These are phyloP conservation scores for Malacosoma neustria DNA, from an alignment of 2,888 invertebrate species.

Conservation along the genomic window DNA sequence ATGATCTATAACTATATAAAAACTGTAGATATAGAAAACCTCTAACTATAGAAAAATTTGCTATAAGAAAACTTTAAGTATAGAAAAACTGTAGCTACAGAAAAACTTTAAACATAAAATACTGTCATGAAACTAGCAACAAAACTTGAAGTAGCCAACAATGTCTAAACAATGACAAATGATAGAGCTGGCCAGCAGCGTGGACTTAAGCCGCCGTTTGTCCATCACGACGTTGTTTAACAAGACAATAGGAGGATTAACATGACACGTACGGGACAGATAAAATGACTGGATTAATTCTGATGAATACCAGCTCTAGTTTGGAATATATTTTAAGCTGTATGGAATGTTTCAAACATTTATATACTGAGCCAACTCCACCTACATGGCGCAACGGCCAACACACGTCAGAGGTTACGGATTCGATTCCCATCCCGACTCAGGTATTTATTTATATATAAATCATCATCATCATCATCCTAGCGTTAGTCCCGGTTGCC, in stretches of 20 bases:
- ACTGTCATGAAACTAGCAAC: no score
- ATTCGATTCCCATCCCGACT: neutral
- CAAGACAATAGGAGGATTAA: neutral
- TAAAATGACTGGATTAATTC: neutral
- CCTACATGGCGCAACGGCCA: no score
- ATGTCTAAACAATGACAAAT: neutral
- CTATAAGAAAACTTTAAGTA: no score
- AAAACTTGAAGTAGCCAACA: neutral
- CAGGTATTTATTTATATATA: neutral
- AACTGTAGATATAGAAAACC: no score
- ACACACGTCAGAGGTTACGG: neutral
- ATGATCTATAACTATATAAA: no score
- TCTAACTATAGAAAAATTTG: no score
- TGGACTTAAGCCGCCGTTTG: neutral
- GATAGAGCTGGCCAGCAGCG: neutral
- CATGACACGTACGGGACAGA: neutral
- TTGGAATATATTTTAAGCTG: neutral
- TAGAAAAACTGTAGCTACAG: no score
- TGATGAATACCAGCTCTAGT: neutral
- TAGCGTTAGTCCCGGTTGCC: neutral
- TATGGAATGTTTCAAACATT: neutral
- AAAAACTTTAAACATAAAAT: no score
- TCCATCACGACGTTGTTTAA: neutral
- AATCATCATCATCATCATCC: neutral
- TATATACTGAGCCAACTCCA: no score